Evolutionary conservation across 2,113 vertebrate genomes (phyloP), one percentile per base, ranked within the genome.

Genomic region (Myocastor coypus): DNA sequence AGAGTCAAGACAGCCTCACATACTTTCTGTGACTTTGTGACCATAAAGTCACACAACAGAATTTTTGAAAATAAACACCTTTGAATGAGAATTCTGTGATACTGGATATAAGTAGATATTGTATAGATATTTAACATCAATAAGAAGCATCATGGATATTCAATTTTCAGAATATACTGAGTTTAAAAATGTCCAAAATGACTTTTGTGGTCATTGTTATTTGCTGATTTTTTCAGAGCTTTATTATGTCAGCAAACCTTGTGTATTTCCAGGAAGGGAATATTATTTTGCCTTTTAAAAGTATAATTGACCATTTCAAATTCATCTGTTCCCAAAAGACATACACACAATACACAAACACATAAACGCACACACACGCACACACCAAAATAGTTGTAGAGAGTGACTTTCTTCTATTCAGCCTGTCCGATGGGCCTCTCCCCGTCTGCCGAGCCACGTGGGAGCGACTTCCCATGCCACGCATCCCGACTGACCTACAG

Each of bases 231-330:
- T 92, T 90, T 66, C n/a, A 83, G 20, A 59, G 20, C 20, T 34
- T 64, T 96, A 37, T 37, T 89, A 20, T 78, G 37, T 64, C 63
- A 83, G 63, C 6, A 92, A 92, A 34, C 0, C n/a, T 86, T 89
- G 28, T 82, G 66, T 82, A 30, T 86, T 28, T 91, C 37, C 37
- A 71, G 42, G 20, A 68, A n/a, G 10, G 34, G 8, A 19, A 93
- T 82, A 6, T 59, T 87, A 22, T 24, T 90, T 95, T 85, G 32
- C 32, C 75, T 84, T 87, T 63, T 61, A 40, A 82, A 97, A 83
- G 66, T 52, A n/a, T 50, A 28, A 94, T 86, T 96, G 81, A 73
- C 40, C 30, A 87, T 5, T 59, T 16, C 30, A 90, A 92, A 52
- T 17, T 85, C 19, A 80, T 11, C 12, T 7, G 37, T 42, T 37